Evolutionary conservation across 2,888 invertebrate genomes (phyloP).

Genomic region (Pterobdella sp.): DNA sequence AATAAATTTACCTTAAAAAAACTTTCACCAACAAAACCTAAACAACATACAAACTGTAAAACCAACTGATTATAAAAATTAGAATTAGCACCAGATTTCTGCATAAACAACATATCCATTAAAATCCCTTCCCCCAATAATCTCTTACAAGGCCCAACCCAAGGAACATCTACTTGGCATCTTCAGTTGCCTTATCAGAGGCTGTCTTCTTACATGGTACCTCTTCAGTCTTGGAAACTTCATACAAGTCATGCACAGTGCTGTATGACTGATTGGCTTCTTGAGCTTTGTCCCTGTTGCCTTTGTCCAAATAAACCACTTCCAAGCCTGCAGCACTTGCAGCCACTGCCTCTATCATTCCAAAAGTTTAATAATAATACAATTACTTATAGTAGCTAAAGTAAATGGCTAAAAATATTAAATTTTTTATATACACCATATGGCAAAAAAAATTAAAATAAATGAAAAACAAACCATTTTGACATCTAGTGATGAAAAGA

Average conservation of each 20-base stretch:
- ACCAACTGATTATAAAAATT: too few relatives aligned
- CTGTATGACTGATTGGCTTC: not conserved
- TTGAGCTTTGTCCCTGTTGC: not conserved
- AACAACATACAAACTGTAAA: too few relatives aligned
- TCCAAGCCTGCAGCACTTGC: slow-evolving; percentile 20
- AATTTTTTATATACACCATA: not conserved
- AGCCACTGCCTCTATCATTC: slow-evolving; percentile 18
- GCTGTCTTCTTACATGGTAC: slow-evolving; percentile 2
- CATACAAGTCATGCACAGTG: not conserved
- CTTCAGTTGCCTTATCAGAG: too few relatives aligned
- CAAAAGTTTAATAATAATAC: not conserved
- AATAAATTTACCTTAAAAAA: too few relatives aligned
- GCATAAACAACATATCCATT: too few relatives aligned
- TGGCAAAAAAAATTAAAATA: not conserved
- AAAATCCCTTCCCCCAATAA: too few relatives aligned
- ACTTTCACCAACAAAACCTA: too few relatives aligned
- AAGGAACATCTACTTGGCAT: too few relatives aligned
- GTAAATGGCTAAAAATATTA: not conserved
- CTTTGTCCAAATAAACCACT: not conserved
- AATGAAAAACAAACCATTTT: slow-evolving; percentile 5
- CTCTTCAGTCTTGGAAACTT: not conserved
- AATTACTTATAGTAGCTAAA: not conserved
- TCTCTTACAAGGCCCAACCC: too few relatives aligned
- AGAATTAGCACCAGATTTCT: too few relatives aligned
- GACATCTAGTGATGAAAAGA: slow-evolving; percentile 22